Conservation (phyloP, 53 echinoderm and acorn worm species). For the Patiria pectinifera region DNA sequence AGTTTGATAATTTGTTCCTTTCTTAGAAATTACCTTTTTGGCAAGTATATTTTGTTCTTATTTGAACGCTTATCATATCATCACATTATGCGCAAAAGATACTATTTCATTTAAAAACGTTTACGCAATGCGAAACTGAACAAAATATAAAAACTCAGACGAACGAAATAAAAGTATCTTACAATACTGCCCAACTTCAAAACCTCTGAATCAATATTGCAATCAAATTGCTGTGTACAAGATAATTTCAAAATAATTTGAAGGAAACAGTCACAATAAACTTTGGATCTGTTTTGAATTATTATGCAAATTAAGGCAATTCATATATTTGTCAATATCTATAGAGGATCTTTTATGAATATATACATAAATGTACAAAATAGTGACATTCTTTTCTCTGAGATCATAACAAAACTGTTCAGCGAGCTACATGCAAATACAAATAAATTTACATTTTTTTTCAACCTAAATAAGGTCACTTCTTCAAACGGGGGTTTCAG, state of each 20-base stretch:
- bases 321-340: neutral
- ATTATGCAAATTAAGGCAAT: neutral
- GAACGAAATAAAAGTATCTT: neutral
- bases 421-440: no score
- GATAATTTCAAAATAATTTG: neutral
- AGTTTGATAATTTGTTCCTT: neutral
- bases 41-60: no score
- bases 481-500: no score
- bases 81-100: no score
- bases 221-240: neutral
- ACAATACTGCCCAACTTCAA: neutral
- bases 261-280: neutral
- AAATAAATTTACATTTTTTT: no score
- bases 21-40: neutral
- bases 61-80: no score
- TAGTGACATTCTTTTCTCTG: no score
- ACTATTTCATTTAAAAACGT: neutral
- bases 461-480: no score
- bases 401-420: no score
- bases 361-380: no score
- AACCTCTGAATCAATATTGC: neutral
- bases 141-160: neutral
- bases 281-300: neutral
- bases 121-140: neutral
- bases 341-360: no score